Conservation (phyloP, 2,113 vertebrate genomes). For the Todiramphus saurophagus region DNA sequence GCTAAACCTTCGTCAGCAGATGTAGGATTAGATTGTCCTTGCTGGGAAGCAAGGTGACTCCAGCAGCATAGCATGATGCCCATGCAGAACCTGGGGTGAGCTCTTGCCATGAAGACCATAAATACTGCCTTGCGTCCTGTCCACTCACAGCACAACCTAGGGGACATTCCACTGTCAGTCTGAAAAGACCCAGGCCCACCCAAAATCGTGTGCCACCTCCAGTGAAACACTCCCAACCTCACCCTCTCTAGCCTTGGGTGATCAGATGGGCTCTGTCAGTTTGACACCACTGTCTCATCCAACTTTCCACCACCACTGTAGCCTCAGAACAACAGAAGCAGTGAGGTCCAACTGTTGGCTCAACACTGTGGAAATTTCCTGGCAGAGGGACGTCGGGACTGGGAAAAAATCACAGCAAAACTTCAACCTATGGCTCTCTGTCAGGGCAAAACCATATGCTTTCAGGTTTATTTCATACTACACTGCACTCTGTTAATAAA, state of each 20-base stretch:
- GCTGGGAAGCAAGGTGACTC: not conserved
- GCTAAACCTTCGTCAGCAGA: not conserved
- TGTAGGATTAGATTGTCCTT: not conserved
- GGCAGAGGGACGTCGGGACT: not conserved
- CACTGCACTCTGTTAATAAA: constrained; percentile 63
- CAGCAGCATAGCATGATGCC: not conserved
- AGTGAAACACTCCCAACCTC: not conserved
- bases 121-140: not conserved
- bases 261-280: not conserved
- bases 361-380: not conserved
- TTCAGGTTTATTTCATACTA: constrained; percentile 65
- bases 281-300: not conserved
- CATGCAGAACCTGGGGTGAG: not conserved
- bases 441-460: constrained; percentile 10
- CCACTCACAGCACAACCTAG: not conserved
- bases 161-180: rapidly evolving
- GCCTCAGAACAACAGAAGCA: not conserved
- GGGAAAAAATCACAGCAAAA: not conserved
- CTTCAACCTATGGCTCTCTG: not conserved
- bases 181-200: not conserved
- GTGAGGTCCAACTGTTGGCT: not conserved
- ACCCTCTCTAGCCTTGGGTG: not conserved
- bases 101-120: not conserved
- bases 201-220: not conserved
- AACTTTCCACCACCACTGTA: not conserved